Base-by-base conservation (phyloP, 2,797 vertebrate genomes). In the Rhynchotus rufescens region DNA sequence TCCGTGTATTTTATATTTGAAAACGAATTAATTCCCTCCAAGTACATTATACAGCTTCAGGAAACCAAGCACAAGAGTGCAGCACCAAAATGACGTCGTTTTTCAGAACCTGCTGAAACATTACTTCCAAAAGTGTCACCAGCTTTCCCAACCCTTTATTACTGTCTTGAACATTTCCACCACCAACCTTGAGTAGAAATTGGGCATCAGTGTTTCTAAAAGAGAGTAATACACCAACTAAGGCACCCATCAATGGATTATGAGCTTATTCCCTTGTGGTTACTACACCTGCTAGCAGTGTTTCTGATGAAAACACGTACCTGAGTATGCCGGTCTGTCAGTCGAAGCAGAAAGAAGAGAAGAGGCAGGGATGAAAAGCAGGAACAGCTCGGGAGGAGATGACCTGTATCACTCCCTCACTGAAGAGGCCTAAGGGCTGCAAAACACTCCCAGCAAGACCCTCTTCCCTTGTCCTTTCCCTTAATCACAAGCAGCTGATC, bases 381-480 rank as follows among this genome's bases (percentile, higher is more conserved):
- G 6, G 26, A 34, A 38, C 44, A 51, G 40, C 13, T 15, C 47
- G 62, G 42, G 26, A 51, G 11, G 15, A 44, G 40, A 10, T 28
- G 34, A 36, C 21, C 14, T 65, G 25, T 26, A 61, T 22, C 34
- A 10, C 15, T 36, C 20, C 6, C 25, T 67, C 47, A 12, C 10
- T 74, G 67, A 67, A 20, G 6, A 62, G n/a, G 10, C 32, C 26
- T 38, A 12, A 12, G 30, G 32, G 3, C 10, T 34, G 10, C 22
- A 68, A 83, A 87, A 12, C 5, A 26, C 17, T n/a, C 0, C 0
- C 16, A 20, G 62, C 2, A 1, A 52, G 64, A 47, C 21, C 4
- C 4, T n/a, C 21, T 21, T 51, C 56, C 47, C 15, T 64, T 57
- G 72, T 84, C 28, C n/a, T 61, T 87, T 57, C 65, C 56, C 25